Base-by-base conservation (phyloP, 2,888 invertebrate species). In the Drosophila anomalata region DNA sequence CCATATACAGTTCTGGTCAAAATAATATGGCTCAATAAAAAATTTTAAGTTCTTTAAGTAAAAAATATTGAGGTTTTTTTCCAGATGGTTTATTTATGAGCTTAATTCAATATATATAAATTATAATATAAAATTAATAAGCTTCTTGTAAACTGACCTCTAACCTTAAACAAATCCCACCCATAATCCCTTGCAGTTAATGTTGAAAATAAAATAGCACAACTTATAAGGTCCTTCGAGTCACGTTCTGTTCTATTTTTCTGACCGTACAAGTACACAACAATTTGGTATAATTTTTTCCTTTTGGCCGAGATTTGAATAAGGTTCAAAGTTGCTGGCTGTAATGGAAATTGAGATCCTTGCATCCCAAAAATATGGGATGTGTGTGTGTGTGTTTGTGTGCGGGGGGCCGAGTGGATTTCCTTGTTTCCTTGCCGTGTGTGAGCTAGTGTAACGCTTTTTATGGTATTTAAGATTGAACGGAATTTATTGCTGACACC, bases 381-480 rank as follows among this genome's bases (percentile, higher is more conserved):
- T 6, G 20, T n/a, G 22, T 2, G 58, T 0, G 22, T 17, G 6
- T 11, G 39, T 63, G 22, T 17, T 3, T 11, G 39, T 63, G 58
- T 65, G 52, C 47, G 36, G 57, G 58, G 47, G 58, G 63, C 75
- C 59, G 67, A 77, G 77, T 73, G 53, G 63, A 75, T 54, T 74
- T 67, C 48, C 57, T 51, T 52, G 22, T 61, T 20, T 39, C 17
- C 17, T 1, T 1, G n/a, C 51, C 42, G 44, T 48, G 52, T 29
- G 51, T 59, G 55, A 58, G 57, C 59, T 57, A 73, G 68, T 85
- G 88, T 79, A 61, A 65, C 88, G 75, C 46, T 77, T 85, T 87
- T 88, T 89, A 88, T 89, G 81, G 78, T 89, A 87, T 90, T 90
- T 89, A 90, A 89, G 89, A 90, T 90, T 90, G 87, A 81, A 82